Evolutionary conservation across 2,797 vertebrate genomes (phyloP).

Genomic region (Anabas testudineus): DNA sequence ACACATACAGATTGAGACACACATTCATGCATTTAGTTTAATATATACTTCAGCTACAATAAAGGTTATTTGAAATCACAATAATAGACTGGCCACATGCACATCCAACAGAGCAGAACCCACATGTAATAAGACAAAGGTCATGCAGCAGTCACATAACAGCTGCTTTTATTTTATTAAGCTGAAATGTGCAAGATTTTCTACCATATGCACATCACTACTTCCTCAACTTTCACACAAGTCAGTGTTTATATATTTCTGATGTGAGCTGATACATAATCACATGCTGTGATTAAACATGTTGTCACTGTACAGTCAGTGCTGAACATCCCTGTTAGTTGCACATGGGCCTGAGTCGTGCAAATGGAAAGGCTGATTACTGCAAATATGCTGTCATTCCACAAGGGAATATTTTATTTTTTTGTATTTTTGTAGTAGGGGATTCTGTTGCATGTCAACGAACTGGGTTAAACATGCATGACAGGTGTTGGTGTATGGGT

Average conservation of each 20-base stretch:
- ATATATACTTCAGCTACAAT: not conserved
- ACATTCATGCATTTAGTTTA: not conserved
- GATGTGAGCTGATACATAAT: not conserved
- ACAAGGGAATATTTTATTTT: constrained; percentile 37
- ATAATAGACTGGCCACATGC: not conserved
- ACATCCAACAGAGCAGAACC: constrained; percentile 3
- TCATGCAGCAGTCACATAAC: constrained; percentile 14
- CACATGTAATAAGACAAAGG: constrained; percentile 5
- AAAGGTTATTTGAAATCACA: constrained; percentile 3
- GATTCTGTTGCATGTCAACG: constrained; percentile 77
- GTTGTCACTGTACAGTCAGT: not conserved
- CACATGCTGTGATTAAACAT: not conserved
- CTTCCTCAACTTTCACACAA: not conserved
- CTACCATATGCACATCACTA: not conserved
- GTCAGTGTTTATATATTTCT: not conserved
- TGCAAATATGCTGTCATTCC: constrained; percentile 64
- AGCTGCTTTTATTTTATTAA: constrained; percentile 2
- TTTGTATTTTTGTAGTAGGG: constrained; percentile 27
- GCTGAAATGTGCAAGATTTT: not conserved
- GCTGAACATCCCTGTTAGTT: not conserved
- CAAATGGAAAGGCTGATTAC: constrained; percentile 25
- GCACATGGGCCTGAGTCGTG: not conserved
- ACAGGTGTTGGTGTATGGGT: constrained; percentile 66
- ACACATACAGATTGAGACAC: not conserved
- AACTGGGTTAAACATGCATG: constrained; percentile 69